A percentile compares a stretch with the other conserved stretches of the same genome.
phyloP scores from a whole-genome alignment of 2,797 vertebrate species.

The Helostoma temminkii region DNA sequence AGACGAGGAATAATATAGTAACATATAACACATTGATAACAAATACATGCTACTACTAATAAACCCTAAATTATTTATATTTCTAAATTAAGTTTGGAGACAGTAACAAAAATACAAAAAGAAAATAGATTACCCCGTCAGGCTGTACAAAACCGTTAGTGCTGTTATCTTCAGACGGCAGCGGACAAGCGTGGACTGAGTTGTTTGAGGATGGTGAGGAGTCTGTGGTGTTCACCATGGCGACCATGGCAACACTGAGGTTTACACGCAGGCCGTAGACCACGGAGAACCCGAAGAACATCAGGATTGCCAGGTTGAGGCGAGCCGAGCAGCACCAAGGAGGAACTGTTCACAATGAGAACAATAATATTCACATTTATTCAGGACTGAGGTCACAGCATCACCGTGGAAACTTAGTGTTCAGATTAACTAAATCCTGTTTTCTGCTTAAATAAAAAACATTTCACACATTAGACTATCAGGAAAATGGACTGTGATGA shows the following conservation, averaged over 20 bases:
- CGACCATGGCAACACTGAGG: constrained; percentile 90
- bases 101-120: neutral
- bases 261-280: constrained; percentile 90
- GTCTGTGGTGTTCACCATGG: constrained; percentile 87
- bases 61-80: no score
- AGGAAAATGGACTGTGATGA: no score
- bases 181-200: constrained; percentile 69
- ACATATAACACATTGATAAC: no score
- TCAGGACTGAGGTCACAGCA: neutral
- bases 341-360: constrained; percentile 51
- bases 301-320: constrained; percentile 85
- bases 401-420: no score
- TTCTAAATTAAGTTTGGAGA: no score
- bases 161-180: constrained; percentile 42
- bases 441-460: no score
- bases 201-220: constrained; percentile 38
- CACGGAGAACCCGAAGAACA: constrained; percentile 88
- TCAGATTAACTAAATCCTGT: neutral
- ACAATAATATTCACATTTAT: neutral
- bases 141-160: constrained; percentile 57
- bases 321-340: constrained; percentile 86
- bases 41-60: no score
- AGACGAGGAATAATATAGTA: no score
- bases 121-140: constrained; percentile 72
- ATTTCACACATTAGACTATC: no score